phyloP scores from a whole-genome alignment of 2,797 vertebrate species.

The Protonibea diacanthus region DNA sequence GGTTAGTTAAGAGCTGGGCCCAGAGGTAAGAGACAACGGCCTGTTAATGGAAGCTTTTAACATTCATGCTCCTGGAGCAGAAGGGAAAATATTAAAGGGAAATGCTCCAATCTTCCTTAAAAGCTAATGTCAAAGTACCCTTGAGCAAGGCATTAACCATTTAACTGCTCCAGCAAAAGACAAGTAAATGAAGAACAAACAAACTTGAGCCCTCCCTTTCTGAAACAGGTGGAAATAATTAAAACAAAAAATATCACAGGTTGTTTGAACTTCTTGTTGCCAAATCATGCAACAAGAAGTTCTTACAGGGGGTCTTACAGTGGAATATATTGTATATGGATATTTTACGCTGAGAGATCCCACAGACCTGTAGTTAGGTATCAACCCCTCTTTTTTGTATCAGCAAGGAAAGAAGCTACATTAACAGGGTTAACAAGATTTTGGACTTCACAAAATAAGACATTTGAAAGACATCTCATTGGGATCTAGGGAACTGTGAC shows the following conservation, averaged over 20 bases:
- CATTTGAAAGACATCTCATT: not conserved
- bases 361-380: not conserved
- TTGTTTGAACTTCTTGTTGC: not conserved
- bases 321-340: not conserved
- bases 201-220: not conserved
- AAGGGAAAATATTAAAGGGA: slow-evolving; percentile 8
- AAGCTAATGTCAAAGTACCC: not conserved
- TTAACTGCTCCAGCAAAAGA: not conserved
- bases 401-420: not conserved
- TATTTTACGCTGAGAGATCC: not conserved
- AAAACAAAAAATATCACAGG: not conserved
- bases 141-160: slow-evolving; percentile 4
- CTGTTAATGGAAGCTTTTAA: slow-evolving; percentile 36
- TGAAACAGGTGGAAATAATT: not conserved
- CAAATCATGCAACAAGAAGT: not conserved
- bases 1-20: not conserved
- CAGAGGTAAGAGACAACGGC: not conserved
- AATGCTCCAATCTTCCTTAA: not conserved
- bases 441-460: not conserved
- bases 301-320: not conserved
- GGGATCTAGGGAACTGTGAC: not conserved
- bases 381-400: not conserved
- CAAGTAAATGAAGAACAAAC: not conserved
- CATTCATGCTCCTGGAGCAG: not conserved
- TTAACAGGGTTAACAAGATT: not conserved